Base-by-base conservation (phyloP, 2,797 vertebrate genomes). In the Propithecus deckenii region DNA sequence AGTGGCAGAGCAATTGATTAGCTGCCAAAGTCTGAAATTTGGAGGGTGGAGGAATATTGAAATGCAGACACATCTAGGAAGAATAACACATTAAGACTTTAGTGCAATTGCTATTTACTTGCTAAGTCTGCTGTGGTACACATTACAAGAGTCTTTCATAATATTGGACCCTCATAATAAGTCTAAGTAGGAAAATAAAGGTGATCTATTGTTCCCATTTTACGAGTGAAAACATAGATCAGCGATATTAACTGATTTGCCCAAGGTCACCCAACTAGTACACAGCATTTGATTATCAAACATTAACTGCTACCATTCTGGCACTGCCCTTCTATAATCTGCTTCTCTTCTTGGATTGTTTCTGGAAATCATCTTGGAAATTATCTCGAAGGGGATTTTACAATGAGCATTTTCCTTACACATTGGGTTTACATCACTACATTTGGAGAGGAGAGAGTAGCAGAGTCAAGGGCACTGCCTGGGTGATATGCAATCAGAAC, bases 311-410 rank as follows among this genome's bases (percentile, higher is more conserved):
- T 52, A 55, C 48, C 72, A 43, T 69, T 85, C 63, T 65, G 76
- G 61, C 41, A 14, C 30, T 95, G 59, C 71, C 55, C 61, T 61
- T 79, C 43, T 86, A 46, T 50, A 83, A 65, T 3, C 18, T 67
- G 23, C 35, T 12, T 91, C 48, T 90, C 32, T 23, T 63, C 63
- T 89, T 72, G 52, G 71, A 81, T 63, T 87, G 50, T 38, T 92
- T 95, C 86, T 63, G 28, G 43, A 95, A 90, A 75, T 80, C 30
- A 93, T 50, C 35, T 61, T 55, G 63, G 38, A 93, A 92, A 87
- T 87, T 7, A 91, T 57, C 30, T 71, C 30, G 30, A 86, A 57
- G 41, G 41, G 69, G 59, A 81, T 92, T 78, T 80, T 25, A 17
- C 25, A 30, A 35, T 83, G 32, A 74, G 12, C 38, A 2, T 38